Conservation (phyloP, 2,888 invertebrate species). For the Nomada lathburiana region DNA sequence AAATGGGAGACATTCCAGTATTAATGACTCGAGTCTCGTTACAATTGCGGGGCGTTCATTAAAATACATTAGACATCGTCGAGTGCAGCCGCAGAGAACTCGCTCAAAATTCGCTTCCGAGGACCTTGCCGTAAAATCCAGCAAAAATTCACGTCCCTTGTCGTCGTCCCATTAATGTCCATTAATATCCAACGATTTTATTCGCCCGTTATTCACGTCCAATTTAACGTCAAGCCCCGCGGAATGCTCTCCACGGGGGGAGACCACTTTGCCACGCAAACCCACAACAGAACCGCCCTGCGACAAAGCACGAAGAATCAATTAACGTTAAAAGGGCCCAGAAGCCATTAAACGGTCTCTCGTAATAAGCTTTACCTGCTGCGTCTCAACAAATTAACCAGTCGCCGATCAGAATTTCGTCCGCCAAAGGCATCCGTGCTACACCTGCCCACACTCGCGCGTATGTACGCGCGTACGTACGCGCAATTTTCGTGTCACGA, state of each 20-base stretch:
- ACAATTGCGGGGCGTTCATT: constrained; percentile 1
- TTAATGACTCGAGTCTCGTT: background rate
- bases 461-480: no score
- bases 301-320: background rate
- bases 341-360: no score
- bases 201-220: no score
- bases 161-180: background rate
- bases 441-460: no score
- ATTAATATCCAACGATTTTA: background rate
- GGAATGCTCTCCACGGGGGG: background rate
- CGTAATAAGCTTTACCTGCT: background rate
- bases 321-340: background rate
- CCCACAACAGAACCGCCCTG: background rate
- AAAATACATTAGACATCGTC: constrained; percentile 6
- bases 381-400: background rate
- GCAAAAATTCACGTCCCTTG: background rate
- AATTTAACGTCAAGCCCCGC: no score
- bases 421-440: no score
- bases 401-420: background rate
- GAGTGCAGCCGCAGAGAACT: background rate
- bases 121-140: no score
- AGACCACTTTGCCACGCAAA: background rate
- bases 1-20: no score
- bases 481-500: constrained; percentile 14
- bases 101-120: background rate